These are phyloP conservation scores for Liasis olivaceus DNA, from an alignment of 2,797 vertebrate species.

Conservation along the genomic window DNA sequence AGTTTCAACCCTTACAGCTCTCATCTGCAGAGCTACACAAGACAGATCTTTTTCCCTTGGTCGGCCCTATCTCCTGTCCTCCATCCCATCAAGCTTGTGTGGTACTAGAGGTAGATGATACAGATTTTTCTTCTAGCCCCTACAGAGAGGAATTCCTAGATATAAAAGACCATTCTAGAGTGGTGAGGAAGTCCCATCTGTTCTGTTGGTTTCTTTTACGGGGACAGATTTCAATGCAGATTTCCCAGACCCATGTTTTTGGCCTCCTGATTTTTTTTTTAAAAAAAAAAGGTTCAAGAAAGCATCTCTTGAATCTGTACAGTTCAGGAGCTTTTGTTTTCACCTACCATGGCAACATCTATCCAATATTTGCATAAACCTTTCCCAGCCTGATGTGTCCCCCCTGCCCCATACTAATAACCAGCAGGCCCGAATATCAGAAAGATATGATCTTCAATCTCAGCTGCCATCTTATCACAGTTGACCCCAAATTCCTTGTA, in stretches of 20 bases:
- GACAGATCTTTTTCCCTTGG: too few relatives aligned
- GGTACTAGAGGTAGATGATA: too few relatives aligned
- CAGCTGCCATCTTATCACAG: conserved; percentile 91
- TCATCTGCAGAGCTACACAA: too few relatives aligned
- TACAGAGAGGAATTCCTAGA: too few relatives aligned
- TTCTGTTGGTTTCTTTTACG: too few relatives aligned
- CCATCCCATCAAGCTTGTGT: too few relatives aligned
- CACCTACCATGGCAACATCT: not conserved
- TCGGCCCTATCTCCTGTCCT: too few relatives aligned
- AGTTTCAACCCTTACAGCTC: too few relatives aligned
- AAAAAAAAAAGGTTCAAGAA: not conserved
- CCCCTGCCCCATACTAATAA: not conserved
- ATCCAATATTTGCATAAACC: not conserved
- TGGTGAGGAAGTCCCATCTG: too few relatives aligned
- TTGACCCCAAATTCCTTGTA: conserved; percentile 88
- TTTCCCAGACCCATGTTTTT: not conserved
- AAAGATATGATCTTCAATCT: conserved; percentile 99
- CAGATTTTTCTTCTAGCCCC: too few relatives aligned
- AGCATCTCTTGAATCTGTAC: not conserved
- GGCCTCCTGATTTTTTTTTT: not conserved
- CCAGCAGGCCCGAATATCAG: not conserved
- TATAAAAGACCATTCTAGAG: too few relatives aligned
- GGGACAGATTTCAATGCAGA: too few relatives aligned
- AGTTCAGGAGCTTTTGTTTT: not conserved
- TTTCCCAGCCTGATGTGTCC: not conserved